A percentile compares a stretch with the other conserved stretches of the same genome.
Evolutionary conservation across 2,113 vertebrate genomes (phyloP).

Genomic region (Lucifuga dentata): DNA sequence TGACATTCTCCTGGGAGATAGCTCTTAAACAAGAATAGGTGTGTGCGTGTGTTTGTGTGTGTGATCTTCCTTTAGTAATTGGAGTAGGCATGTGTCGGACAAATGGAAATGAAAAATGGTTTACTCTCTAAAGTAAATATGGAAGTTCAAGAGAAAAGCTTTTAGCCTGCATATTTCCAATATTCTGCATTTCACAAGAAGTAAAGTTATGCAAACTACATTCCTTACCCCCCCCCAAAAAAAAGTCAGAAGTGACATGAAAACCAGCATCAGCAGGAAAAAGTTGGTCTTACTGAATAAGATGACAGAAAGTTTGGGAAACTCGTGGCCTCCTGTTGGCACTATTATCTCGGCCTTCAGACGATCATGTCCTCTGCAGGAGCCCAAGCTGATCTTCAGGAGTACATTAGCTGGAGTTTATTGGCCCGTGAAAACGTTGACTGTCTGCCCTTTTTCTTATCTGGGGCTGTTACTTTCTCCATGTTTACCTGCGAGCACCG

Average conservation of each 20-base stretch:
- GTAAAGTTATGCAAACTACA: conserved; percentile 1
- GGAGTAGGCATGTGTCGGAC: conserved; percentile 30
- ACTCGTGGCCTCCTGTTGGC: conserved; percentile 33
- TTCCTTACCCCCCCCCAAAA: not conserved
- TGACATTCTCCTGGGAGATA: conserved; percentile 58
- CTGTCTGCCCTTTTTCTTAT: conserved; percentile 68
- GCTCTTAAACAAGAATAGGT: conserved; percentile 47
- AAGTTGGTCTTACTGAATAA: conserved; percentile 46
- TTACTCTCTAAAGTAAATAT: conserved; percentile 34
- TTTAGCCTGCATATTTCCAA: too few relatives aligned
- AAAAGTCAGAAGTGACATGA: conserved; percentile 1
- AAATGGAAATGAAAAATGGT: conserved; percentile 60
- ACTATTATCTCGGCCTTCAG: conserved; percentile 33
- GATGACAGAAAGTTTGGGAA: conserved; percentile 36
- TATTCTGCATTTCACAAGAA: conserved; percentile 23
- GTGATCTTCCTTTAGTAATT: conserved; percentile 50
- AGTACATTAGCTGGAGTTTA: conserved; percentile 71
- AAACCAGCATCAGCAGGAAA: not conserved
- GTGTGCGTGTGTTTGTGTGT: conserved; percentile 17
- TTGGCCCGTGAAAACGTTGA: conserved; percentile 57
- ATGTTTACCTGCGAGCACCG: conserved; percentile 71
- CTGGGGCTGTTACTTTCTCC: conserved; percentile 43
- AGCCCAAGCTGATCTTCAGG: conserved; percentile 46
- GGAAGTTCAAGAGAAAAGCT: conserved; percentile 41
- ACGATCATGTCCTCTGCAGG: conserved; percentile 25